These are phyloP conservation scores for Epistrophe grossulariae DNA, from an alignment of 2,888 invertebrate genomes.

Conservation along the genomic window DNA sequence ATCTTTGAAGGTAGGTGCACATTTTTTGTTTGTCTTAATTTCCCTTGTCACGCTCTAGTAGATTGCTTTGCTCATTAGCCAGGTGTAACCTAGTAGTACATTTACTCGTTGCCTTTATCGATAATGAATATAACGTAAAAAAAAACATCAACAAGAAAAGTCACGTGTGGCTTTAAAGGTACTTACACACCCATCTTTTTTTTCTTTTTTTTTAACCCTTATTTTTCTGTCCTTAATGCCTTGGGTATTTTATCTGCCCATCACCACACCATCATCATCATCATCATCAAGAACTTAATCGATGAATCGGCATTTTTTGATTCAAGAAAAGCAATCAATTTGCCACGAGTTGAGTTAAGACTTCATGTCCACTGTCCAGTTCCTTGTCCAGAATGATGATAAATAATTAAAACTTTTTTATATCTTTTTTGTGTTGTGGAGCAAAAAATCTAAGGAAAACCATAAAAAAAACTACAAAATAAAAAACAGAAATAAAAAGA, in stretches of 20 bases:
- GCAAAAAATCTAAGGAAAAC: not conserved
- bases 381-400: constrained; percentile 25
- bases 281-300: constrained; percentile 61
- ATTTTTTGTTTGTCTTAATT: not conserved
- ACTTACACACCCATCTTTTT: constrained; percentile 3
- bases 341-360: constrained; percentile 43
- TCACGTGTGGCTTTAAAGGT: constrained; percentile 39
- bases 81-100: constrained; percentile 48
- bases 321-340: constrained; percentile 32
- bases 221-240: constrained; percentile 7
- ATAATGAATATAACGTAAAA: not conserved
- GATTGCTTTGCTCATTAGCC: constrained; percentile 51
- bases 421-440: constrained; percentile 14
- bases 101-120: constrained; percentile 8
- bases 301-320: constrained; percentile 57
- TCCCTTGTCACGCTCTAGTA: constrained; percentile 44
- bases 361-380: not conserved
- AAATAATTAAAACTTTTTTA: constrained; percentile 43
- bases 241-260: constrained; percentile 3
- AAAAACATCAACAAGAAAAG: constrained; percentile 9
- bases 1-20: not conserved
- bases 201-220: constrained; percentile 5
- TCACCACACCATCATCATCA: constrained; percentile 39
- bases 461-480: not conserved
- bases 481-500: not conserved